Evolutionary conservation across 2,797 vertebrate species (phyloP), one percentile per base, ranked within the genome.

Genomic region (Orestias chungarensis): DNA sequence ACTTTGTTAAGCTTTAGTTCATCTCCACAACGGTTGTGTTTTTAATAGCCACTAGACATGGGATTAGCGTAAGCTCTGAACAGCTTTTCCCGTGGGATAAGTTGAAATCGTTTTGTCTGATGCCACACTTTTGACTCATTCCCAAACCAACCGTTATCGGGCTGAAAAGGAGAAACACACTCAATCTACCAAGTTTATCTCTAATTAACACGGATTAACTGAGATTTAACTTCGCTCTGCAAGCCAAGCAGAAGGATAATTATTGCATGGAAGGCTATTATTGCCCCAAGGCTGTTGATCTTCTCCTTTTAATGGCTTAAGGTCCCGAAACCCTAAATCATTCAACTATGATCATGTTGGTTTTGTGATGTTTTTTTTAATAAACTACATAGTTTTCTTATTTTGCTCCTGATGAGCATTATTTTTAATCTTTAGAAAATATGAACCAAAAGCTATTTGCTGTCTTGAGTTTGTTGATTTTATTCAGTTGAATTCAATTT

Each of bases 131-230:
- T 82, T 77, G 76, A 82, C 79, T 79, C 54, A 68, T 78, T 73
- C 66, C 71, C 66, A 71, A 91, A 84, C 69, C 80, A 70, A 80
- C 52, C 78, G 79, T 93, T 91, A 91, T 91, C 88, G 67, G 79
- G 71, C 49, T 49, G 49, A 72, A 88, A 79, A 80, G 79, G 67
- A 86, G 81, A 78, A 64, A 84, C 82, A 71, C 83, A 82, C 78
- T 88, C 79, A 79, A 83, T 92, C 89, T 89, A 78, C 55, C 54
- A 79, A 91, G 82, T 93, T 91, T 90, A 94, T 92, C 88, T 81
- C 89, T 91, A 89, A 93, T 94, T 93, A 93, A 87, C 86, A 80
- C 64, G 14, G 86, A 92, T 91, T 92, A 93, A 89, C 87, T 91
- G 87, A 89, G 90, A 83, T 86, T 88, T 87, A 85, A 87, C 83